A percentile compares a stretch with the other conserved stretches of the same genome.
Conservation (phyloP, 2,888 invertebrate species). For the Drosophila subsilvestris region DNA sequence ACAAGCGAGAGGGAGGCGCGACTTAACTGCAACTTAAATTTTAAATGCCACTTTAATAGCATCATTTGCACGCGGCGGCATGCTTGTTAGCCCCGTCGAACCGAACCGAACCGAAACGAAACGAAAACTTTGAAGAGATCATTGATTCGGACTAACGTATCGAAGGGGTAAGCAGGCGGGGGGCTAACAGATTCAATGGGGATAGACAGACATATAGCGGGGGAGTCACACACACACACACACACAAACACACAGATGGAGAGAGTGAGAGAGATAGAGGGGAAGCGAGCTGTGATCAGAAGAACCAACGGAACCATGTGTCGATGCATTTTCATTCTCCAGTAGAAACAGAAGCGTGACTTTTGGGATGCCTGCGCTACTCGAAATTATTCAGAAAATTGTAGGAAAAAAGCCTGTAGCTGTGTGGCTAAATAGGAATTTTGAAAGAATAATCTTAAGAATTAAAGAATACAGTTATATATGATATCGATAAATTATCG, state of each 20-base stretch:
- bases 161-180: not conserved
- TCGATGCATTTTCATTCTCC: constrained; percentile 1
- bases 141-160: constrained; percentile 3
- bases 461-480: not conserved
- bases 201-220: constrained; percentile 17
- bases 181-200: constrained; percentile 2
- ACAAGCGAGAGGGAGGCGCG: constrained; percentile 50
- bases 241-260: not conserved
- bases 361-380: not conserved
- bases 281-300: not conserved
- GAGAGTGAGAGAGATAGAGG: constrained; percentile 24
- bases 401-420: not conserved
- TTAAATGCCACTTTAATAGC: constrained; percentile 82
- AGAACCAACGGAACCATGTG: constrained; percentile 1
- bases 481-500: not conserved
- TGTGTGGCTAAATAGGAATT: no score
- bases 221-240: not conserved
- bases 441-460: no score
- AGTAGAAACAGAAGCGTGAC: not conserved
- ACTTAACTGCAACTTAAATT: constrained; percentile 77
- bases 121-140: constrained; percentile 26
- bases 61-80: constrained; percentile 80
- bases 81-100: constrained; percentile 63
- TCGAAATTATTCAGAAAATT: not conserved
- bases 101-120: constrained; percentile 13